These are phyloP conservation scores for Psophia crepitans DNA, from an alignment of 2,113 vertebrate genomes.

Conservation along the genomic window DNA sequence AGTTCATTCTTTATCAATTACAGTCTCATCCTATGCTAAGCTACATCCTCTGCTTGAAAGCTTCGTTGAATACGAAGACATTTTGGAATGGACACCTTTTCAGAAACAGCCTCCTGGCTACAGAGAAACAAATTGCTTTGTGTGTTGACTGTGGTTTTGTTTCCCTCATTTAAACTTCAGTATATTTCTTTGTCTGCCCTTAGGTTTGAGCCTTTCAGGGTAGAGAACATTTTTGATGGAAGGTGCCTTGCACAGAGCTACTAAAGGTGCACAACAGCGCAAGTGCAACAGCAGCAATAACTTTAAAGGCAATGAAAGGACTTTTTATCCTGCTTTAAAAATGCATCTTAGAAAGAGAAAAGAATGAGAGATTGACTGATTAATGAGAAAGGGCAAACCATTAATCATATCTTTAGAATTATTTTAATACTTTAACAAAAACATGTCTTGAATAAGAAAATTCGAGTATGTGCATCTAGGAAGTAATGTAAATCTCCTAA, in stretches of 20 bases:
- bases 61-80: background rate
- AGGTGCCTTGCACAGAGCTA: background rate
- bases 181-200: constrained; percentile 41
- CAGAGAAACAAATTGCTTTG: background rate
- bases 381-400: background rate
- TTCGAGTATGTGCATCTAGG: background rate
- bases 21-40: background rate
- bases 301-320: background rate
- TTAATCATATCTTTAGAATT: background rate
- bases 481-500: background rate
- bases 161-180: background rate
- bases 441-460: background rate
- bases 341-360: background rate
- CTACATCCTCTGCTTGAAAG: background rate
- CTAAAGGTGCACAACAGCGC: background rate
- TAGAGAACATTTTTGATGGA: background rate
- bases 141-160: background rate
- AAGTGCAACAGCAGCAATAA: background rate
- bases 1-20: background rate
- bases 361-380: background rate
- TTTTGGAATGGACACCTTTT: background rate
- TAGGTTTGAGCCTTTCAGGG: background rate
- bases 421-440: background rate
- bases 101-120: background rate
- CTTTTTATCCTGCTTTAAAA: background rate